Percentiles rank a stretch among this genome's conserved stretches.
Evolutionary conservation across 2,797 vertebrate genomes (phyloP).

Genomic region (Gobio occitaniae): DNA sequence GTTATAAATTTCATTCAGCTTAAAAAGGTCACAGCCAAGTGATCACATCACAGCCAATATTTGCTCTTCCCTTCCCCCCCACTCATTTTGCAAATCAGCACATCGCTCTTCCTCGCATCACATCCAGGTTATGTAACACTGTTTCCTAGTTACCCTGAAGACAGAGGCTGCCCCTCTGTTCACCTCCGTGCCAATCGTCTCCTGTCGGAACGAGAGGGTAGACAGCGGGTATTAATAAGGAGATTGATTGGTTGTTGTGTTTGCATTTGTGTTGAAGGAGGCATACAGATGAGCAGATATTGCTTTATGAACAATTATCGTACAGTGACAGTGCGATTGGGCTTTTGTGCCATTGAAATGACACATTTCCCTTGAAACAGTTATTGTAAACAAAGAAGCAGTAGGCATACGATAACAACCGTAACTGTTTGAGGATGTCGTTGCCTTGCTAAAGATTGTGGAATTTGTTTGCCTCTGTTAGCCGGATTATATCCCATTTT

Average conservation of each 20-base stretch:
- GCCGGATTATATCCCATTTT: not conserved
- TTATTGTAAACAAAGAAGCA: slow-evolving; percentile 12
- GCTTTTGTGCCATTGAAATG: slow-evolving; percentile 27
- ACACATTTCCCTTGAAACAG: slow-evolving; percentile 16
- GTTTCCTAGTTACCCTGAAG: slow-evolving; percentile 36
- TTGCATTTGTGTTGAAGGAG: slow-evolving; percentile 22
- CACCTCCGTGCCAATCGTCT: slow-evolving; percentile 23
- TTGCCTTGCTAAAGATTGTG: slow-evolving; percentile 17
- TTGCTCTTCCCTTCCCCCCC: not conserved
- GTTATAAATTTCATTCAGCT: not conserved
- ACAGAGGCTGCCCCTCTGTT: slow-evolving; percentile 14
- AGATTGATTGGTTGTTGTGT: slow-evolving; percentile 3
- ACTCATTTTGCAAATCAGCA: slow-evolving; percentile 18
- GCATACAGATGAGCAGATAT: slow-evolving; percentile 34
- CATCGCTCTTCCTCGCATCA: slow-evolving; percentile 7
- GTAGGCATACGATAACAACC: not conserved
- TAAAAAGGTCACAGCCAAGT: not conserved
- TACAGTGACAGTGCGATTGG: not conserved
- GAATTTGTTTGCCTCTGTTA: slow-evolving; percentile 3
- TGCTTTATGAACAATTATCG: slow-evolving; percentile 1
- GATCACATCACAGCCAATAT: not conserved
- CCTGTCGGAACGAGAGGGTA: not conserved
- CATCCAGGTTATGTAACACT: slow-evolving; percentile 41
- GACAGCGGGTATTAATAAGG: not conserved
- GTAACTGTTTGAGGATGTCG: slow-evolving; percentile 1